Evolutionary conservation across 37 sponge, comb jelly and placozoan genomes (phyloP), one percentile per base, ranked within the genome.

Genomic region (Chondrilla cf. caribensis): DNA sequence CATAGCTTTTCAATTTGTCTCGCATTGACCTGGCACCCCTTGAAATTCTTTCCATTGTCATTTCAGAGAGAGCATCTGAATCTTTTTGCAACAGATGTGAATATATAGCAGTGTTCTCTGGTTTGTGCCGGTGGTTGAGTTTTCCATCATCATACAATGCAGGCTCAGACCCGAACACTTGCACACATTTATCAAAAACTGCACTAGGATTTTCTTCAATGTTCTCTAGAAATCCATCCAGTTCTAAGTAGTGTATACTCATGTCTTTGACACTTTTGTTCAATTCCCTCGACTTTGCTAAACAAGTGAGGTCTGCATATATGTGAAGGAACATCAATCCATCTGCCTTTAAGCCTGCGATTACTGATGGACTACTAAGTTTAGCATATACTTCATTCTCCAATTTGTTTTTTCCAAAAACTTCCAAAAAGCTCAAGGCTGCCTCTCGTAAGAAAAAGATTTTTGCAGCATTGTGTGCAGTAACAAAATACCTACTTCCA

Each of bases 1-100:
- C 87, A 87, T 87, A 87, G 22, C 66, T 29, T 9, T 18, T 70
- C 38, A 87, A 51, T 76, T 87, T 87, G 24, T 60, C 18, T 15
- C 70, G 33, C 87, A 87, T 87, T 81, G 37, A 58, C 19, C 43
- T 11, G 15, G 87, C 87, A 43, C 87, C 87, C 26, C 60, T 73
- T 40, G 42, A 7, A 47, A 87, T 39, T 47, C 70, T 40, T 33
- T 19, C 26, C 54, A 64, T 35, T 39, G 5, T 35, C 25, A 47
- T 47, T 47, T 47, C 51, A 47, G 11, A 47, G 51, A 47, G 51
- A 11, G 11, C 51, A 47, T 47, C 51, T 47, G 51, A 47, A 47
- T 47, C 51, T 47, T 47, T 47, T 47, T 47, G 51, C 11, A 72
- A 72, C 22, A 72, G 73, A 22, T 38, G 22, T 72, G 21, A 21